Evolutionary conservation across 1,140 invertebrate species (phyloP).

Genomic region (Drosophila arawakana): DNA sequence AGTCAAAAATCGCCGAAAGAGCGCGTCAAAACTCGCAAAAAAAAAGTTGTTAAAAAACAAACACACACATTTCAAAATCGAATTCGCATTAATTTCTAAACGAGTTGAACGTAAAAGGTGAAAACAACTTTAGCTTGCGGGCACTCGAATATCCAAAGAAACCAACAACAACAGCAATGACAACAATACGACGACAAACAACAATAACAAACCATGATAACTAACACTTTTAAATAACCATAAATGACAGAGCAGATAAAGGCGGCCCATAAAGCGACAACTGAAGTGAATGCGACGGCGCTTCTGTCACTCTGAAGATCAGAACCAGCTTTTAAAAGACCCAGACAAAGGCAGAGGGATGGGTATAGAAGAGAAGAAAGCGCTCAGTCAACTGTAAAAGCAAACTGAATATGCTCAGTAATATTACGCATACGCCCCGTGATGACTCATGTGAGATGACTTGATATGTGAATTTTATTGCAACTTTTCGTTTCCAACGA

Average conservation of each 20-base stretch:
- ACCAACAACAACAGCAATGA: slow-evolving; percentile 27
- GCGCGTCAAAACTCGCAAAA: slow-evolving; percentile 44
- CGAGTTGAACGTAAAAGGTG: slow-evolving; percentile 55
- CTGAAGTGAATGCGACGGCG: slow-evolving; percentile 26
- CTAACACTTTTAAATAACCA: slow-evolving; percentile 57
- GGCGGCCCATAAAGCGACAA: slow-evolving; percentile 52
- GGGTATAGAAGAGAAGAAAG: neutral
- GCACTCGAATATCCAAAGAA: slow-evolving; percentile 24
- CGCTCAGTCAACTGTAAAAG: slow-evolving; percentile 27
- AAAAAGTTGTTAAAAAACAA: no score
- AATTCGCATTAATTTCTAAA: slow-evolving; percentile 75
- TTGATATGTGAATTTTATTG: slow-evolving; percentile 26
- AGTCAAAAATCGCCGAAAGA: slow-evolving; percentile 53
- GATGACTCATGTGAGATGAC: slow-evolving; percentile 56
- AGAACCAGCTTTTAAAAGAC: slow-evolving; percentile 39
- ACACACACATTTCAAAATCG: slow-evolving; percentile 61
- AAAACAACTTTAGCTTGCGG: slow-evolving; percentile 44
- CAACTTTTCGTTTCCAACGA: slow-evolving; percentile 10
- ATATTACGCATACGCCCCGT: slow-evolving; percentile 67
- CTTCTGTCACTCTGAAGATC: slow-evolving; percentile 39
- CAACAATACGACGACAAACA: slow-evolving; percentile 44
- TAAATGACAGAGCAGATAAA: slow-evolving; percentile 58
- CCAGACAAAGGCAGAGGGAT: neutral
- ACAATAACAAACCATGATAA: slow-evolving; percentile 59
- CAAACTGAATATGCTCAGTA: slow-evolving; percentile 39